Evolutionary conservation across 2,797 vertebrate genomes (phyloP).

Genomic region (Bradypodion ventrale): DNA sequence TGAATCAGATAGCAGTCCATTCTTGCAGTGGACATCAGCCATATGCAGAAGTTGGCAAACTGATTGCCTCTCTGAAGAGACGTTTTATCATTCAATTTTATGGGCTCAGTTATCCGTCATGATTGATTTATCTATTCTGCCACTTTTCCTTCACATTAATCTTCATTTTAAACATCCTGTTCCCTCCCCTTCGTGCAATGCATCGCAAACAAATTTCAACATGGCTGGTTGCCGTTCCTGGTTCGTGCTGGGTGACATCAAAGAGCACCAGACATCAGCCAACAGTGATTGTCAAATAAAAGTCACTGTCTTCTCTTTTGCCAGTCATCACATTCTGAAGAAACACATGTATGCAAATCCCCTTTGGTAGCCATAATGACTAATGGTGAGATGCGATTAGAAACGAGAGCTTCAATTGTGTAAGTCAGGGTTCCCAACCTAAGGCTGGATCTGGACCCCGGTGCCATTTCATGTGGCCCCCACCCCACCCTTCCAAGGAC

Average conservation of each 20-base stretch:
- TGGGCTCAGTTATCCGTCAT: neutral
- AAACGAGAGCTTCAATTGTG: too few species aligned
- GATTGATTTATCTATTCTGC: constrained; percentile 44
- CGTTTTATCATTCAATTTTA: neutral
- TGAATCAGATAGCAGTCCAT: constrained; percentile 15
- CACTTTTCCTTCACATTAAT: constrained; percentile 29
- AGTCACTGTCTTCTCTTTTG: too few species aligned
- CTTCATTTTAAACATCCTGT: constrained; percentile 7
- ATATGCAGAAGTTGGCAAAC: constrained; percentile 15
- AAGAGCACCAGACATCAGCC: neutral
- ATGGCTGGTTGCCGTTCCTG: neutral
- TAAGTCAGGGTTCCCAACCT: too few species aligned
- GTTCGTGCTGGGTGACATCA: neutral
- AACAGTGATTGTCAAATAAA: too few species aligned
- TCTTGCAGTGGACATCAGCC: neutral
- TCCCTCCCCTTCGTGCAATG: neutral
- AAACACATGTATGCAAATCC: neutral
- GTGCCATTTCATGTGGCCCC: too few species aligned
- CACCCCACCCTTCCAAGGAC: too few species aligned
- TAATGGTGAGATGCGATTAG: neutral
- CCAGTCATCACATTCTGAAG: too few species aligned
- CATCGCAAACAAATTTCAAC: neutral
- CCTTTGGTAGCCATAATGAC: neutral
- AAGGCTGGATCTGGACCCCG: too few species aligned
- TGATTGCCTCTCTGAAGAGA: constrained; percentile 31